These are phyloP conservation scores for Papilio elwesi DNA, from an alignment of 2,888 invertebrate genomes.

Conservation along the genomic window DNA sequence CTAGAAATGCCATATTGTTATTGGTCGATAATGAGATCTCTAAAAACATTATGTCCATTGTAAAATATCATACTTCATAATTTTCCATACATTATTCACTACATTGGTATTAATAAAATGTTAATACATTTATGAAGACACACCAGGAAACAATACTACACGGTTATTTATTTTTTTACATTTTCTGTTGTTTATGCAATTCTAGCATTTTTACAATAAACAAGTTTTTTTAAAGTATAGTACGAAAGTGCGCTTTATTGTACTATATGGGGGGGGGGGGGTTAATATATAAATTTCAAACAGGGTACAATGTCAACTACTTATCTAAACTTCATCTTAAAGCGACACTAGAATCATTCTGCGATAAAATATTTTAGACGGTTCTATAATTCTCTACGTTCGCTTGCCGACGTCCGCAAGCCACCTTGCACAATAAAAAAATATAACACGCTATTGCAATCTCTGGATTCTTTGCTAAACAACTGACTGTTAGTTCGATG, in stretches of 20 bases:
- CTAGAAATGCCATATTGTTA: slow-evolving; percentile 84
- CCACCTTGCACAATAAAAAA: slow-evolving; percentile 75
- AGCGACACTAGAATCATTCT: slow-evolving; percentile 42
- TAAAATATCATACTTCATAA: slow-evolving; percentile 69
- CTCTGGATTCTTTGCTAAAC: slow-evolving; percentile 70
- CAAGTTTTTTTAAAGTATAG: slow-evolving; percentile 62
- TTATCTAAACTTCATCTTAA: slow-evolving; percentile 47
- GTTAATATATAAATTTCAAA: slow-evolving; percentile 47
- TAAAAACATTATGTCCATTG: slow-evolving; percentile 75
- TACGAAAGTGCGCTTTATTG: slow-evolving; percentile 46
- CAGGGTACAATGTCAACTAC: slow-evolving; percentile 46
- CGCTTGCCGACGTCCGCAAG: slow-evolving; percentile 56
- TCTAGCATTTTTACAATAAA: slow-evolving; percentile 60
- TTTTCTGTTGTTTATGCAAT: slow-evolving; percentile 62
- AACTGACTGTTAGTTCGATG: slow-evolving; percentile 51
- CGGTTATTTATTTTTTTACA: slow-evolving; percentile 66
- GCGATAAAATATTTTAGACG: slow-evolving; percentile 60
- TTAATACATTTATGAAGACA: slow-evolving; percentile 65
- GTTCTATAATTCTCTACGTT: slow-evolving; percentile 59
- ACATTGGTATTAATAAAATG: slow-evolving; percentile 69
- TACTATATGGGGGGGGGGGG: slow-evolving; percentile 52
- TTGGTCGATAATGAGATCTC: slow-evolving; percentile 84
- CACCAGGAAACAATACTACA: slow-evolving; percentile 73
- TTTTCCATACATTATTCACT: slow-evolving; percentile 70
- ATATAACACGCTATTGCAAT: slow-evolving; percentile 81